These are phyloP conservation scores for Ispidina lecontei DNA, from an alignment of 2,797 vertebrate genomes.

Conservation along the genomic window DNA sequence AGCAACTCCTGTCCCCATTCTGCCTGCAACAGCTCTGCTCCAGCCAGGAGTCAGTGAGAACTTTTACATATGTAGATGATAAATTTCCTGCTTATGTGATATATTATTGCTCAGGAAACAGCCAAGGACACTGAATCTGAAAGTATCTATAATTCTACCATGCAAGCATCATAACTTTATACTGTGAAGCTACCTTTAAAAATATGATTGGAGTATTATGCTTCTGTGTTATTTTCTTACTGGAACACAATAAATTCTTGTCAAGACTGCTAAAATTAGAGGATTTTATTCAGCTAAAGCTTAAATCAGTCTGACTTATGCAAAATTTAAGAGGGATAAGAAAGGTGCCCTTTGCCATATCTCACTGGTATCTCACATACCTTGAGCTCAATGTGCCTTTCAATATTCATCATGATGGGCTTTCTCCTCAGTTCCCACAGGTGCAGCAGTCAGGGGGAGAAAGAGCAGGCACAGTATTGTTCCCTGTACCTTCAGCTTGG, in stretches of 20 bases:
- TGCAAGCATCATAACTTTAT: constrained; percentile 43
- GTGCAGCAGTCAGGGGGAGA: background rate
- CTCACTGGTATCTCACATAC: constrained; percentile 7
- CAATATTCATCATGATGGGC: background rate
- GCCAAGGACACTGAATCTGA: constrained; percentile 50
- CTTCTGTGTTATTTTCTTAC: constrained; percentile 55
- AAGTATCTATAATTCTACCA: constrained; percentile 53
- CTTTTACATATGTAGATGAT: background rate
- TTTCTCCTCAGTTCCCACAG: constrained; percentile 33
- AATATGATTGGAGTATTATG: constrained; percentile 44
- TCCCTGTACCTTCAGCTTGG: background rate
- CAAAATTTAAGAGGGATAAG: constrained; percentile 68
- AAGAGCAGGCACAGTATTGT: background rate
- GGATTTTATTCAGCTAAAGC: constrained; percentile 64
- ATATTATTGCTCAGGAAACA: constrained; percentile 42
- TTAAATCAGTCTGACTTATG: constrained; percentile 68
- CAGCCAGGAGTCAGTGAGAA: background rate
- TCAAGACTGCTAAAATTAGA: constrained; percentile 64
- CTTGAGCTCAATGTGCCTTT: constrained; percentile 55
- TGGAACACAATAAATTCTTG: constrained; percentile 64
- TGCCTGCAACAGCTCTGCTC: background rate
- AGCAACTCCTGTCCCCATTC: background rate
- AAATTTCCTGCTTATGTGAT: background rate
- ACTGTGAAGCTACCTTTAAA: constrained; percentile 48
- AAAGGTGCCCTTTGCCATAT: constrained; percentile 52